Conservation (phyloP, 2,113 vertebrate species). For the Centropus unirufus region DNA sequence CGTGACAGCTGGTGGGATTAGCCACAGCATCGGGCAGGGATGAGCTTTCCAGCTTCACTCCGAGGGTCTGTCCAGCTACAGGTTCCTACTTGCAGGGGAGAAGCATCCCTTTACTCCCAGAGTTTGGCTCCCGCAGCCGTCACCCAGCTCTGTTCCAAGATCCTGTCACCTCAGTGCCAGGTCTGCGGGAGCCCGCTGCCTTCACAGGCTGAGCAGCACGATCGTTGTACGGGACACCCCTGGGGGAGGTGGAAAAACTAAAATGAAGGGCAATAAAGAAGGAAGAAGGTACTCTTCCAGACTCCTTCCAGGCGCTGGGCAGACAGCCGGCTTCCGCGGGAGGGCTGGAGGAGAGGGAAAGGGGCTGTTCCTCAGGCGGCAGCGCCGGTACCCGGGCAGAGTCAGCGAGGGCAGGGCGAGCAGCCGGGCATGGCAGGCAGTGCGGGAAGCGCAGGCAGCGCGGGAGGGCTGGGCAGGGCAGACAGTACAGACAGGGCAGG, state of each 20-base stretch:
- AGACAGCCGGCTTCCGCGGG: neutral
- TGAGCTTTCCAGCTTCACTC: neutral
- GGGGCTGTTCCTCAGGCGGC: neutral
- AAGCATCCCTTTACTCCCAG: neutral
- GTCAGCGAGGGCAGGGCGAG: neutral
- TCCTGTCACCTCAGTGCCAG: neutral
- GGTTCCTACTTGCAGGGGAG: neutral
- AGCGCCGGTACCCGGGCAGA: neutral
- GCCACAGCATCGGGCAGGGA: neutral
- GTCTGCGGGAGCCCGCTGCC: neutral
- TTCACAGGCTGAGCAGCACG: neutral
- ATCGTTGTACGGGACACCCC: neutral
- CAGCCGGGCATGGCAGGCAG: neutral
- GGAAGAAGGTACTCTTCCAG: neutral
- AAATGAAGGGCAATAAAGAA: neutral
- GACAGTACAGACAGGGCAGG: neutral
- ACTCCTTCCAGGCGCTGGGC: neutral
- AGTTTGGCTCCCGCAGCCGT: neutral
- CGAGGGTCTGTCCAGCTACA: conserved; percentile 14
- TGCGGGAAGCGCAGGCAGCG: neutral
- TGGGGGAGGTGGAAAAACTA: neutral
- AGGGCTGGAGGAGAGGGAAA: neutral
- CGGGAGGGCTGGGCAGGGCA: no score
- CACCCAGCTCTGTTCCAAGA: neutral
- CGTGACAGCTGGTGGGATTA: conserved; percentile 10